phyloP scores from a whole-genome alignment of 2,888 invertebrate genomes.

The Lasioglossum figueresi region DNA sequence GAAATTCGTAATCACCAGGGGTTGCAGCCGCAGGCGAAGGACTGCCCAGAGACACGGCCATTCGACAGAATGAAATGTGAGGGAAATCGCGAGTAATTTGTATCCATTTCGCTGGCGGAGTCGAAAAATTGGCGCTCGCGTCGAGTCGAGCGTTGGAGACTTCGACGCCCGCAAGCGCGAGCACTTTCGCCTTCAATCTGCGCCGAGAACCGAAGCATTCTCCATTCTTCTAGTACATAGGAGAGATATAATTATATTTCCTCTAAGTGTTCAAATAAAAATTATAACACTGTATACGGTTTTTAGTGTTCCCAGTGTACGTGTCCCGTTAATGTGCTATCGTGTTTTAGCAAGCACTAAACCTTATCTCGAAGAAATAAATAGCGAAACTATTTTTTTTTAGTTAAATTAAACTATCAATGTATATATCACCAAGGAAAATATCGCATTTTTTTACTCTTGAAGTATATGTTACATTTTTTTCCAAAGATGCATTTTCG shows the following conservation, averaged over 20 bases:
- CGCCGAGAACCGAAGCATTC: neutral
- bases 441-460: too few species aligned
- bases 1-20: constrained; percentile 64
- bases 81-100: constrained; percentile 60
- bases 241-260: too few species aligned
- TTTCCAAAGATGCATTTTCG: too few species aligned
- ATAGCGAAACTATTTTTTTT: too few species aligned
- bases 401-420: too few species aligned
- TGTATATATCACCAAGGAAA: too few species aligned
- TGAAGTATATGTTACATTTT: too few species aligned
- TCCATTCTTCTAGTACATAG: neutral
- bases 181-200: neutral
- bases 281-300: too few species aligned
- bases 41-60: constrained; percentile 62
- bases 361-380: too few species aligned
- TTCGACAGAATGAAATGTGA: constrained; percentile 56
- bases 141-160: constrained; percentile 28
- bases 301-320: neutral
- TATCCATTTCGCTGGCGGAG: neutral
- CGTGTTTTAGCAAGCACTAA: neutral
- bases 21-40: constrained; percentile 49
- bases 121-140: constrained; percentile 5
- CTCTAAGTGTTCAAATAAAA: too few species aligned
- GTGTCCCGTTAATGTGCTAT: neutral
- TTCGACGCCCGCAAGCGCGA: constrained; percentile 39